Evolutionary conservation across 2,113 vertebrate species (phyloP), one percentile per base, ranked within the genome.

Genomic region (Grammomys dolichurus): DNA sequence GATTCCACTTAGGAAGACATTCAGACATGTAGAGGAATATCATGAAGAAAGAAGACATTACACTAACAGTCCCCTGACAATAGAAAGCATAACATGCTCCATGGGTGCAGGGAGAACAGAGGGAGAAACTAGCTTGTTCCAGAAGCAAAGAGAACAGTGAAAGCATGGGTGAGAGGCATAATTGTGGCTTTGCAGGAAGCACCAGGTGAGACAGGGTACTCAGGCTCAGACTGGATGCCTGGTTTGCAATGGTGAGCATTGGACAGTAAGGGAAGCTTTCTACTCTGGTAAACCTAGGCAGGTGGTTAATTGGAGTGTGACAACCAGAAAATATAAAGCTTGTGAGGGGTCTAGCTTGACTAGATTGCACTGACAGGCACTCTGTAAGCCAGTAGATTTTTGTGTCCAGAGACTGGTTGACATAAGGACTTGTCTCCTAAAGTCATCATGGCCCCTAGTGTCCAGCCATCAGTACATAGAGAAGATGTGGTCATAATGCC

Each of bases 21-120:
- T 0, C 43, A 60, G 54, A 36, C 36, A n/a, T 0, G 0, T 60
- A 77, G 10, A 22, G 12, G 28, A 40, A 70, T 8, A 4, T 43
- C 63, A n/a, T 17, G 81, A 73, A 80, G 54, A 60, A 60, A 54
- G 13, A 72, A 8, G 58, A 2, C 36, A 16, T 80, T n/a, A 12
- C 22, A 28, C 1, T 69, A 51, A 51, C 0, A 17, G 73, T 56
- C 19, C 48, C 36, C 65, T 85, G 43, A 69, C 54, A 89, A 40
- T 72, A 63, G 81, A 40, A 89, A 54, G 46, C 60, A 22, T 1
- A 67, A 14, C 5, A 5, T 0, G 12, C 63, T 60, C 22, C 0
- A 0, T 8, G 28, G 22, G 40, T 82, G 31, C 0, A 26, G 63
- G 80, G 80, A 10, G 54, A 58, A n/a, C 54, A 58, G 43, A 60